These are phyloP conservation scores for Cliona cf. orientalis DNA, from an alignment of 37 sponge, comb jelly and placozoan genomes.

Conservation along the genomic window DNA sequence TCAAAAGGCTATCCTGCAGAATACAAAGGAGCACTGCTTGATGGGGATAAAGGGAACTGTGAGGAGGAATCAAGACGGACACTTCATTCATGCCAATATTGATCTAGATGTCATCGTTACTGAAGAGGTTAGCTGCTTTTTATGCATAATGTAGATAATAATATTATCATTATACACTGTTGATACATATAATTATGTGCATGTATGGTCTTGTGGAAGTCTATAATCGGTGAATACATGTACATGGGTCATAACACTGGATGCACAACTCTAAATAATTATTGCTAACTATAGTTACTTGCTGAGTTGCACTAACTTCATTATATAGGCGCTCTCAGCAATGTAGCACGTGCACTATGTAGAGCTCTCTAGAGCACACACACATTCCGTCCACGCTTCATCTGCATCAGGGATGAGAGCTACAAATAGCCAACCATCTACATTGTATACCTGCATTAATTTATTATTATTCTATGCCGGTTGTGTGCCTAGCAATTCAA, in stretches of 20 bases:
- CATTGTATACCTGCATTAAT: no score
- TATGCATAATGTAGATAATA: background rate
- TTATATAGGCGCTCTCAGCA: no score
- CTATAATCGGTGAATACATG: background rate
- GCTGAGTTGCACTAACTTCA: background rate
- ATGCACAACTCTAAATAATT: background rate
- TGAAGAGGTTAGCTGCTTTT: conserved; percentile 72
- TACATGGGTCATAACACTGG: background rate
- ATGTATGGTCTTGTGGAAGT: background rate
- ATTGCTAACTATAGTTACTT: background rate
- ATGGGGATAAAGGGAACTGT: conserved; percentile 98
- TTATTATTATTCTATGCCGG: no score
- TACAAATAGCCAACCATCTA: no score
- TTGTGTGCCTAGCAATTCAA: no score
- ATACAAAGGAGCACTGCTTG: conserved; percentile 94
- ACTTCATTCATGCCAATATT: conserved; percentile 98
- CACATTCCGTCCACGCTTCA: no score
- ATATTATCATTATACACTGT: background rate
- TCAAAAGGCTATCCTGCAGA: conserved; percentile 75
- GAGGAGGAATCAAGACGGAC: conserved; percentile 89
- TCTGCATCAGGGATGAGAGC: no score
- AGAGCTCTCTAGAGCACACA: no score
- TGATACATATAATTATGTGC: background rate
- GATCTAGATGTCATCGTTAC: conserved; percentile 95
- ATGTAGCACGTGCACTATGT: no score